Base-by-base conservation (phyloP, 1,140 invertebrate species). In the Druon quercuslanigerum region DNA sequence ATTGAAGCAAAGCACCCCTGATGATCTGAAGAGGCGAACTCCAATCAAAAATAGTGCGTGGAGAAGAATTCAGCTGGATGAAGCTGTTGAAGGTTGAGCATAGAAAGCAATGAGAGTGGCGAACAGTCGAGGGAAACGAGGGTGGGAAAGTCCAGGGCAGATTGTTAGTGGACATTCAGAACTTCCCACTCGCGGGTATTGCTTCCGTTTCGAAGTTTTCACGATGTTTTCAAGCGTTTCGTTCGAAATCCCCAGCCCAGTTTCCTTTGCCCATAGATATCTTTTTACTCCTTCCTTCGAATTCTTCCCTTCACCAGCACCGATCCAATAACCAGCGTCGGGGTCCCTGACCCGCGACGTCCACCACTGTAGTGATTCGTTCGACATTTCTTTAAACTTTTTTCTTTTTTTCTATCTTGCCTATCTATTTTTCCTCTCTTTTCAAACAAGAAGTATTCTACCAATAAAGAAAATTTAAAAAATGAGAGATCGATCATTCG, bases 121-220 rank as follows among this genome's bases (percentile, higher is more conserved):
- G 25, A 54, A n/a, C 13, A 33, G 50, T 20, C 25, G 46, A 20
- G 16, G 51, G 51, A 57, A 50, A 33, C 70, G 25, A 33, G 75
- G 33, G 50, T 46, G 46, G 46, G 71, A 46, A 40, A 50, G 20
- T 60, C 50, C 60, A 50, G 57, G 71, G 66, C 80, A 76, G 85
- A 87, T 87, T 86, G 86, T 87, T 87, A 86, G 84, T 77, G 83
- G 83, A 86, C 79, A 84, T 86, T 82, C 81, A 84, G 81, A 87
- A 87, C 82, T 87, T 87, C 79, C 78, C 85, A 83, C 82, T 85
- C 77, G 80, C 80, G 78, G 76, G 79, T 86, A 85, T 87, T 84
- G 79, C 84, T 80, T 79, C 76, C 79, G 75, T 75, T 57, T 79
- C 72, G 16, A 74, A 74, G 77, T 79, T 79, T 76, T 81, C 79